A percentile compares a stretch with the other conserved stretches of the same genome.
phyloP scores from a whole-genome alignment of 2,888 invertebrate species.

The Agrypnus murinus region DNA sequence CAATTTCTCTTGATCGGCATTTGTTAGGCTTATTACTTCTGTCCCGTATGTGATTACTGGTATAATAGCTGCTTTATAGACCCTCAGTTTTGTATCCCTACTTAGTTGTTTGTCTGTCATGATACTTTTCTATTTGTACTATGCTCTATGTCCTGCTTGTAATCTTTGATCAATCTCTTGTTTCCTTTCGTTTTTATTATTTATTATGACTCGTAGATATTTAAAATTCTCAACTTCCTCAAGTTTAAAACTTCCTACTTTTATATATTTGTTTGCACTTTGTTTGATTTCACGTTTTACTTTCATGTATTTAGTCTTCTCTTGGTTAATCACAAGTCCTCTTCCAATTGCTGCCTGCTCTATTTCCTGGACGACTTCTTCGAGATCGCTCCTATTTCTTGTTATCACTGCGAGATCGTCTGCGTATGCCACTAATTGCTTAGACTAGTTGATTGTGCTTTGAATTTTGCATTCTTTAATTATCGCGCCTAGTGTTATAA shows the following conservation, averaged over 20 bases:
- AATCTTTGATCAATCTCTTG: too few species aligned
- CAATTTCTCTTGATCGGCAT: neutral
- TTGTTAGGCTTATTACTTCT: neutral
- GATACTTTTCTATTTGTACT: constrained; percentile 6
- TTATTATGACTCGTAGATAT: too few species aligned
- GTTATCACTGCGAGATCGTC: too few species aligned
- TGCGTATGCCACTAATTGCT: too few species aligned
- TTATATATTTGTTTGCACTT: neutral
- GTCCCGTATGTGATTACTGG: neutral
- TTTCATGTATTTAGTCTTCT: too few species aligned
- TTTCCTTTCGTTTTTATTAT: too few species aligned
- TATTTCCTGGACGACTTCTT: neutral
- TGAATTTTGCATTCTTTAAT: neutral
- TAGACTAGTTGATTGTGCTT: neutral
- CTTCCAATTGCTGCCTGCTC: neutral
- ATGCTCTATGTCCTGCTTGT: constrained; percentile 3
- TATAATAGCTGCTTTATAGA: neutral
- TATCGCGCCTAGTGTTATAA: too few species aligned
- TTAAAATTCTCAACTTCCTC: constrained; percentile 9
- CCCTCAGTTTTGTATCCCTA: too few species aligned
- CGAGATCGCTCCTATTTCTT: neutral
- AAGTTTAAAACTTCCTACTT: constrained; percentile 6
- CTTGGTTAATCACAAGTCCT: too few species aligned
- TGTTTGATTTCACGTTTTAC: neutral
- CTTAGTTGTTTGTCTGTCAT: too few species aligned